These are phyloP conservation scores for Drosophila acutilabella DNA, from an alignment of 2,888 invertebrate genomes.

Conservation along the genomic window DNA sequence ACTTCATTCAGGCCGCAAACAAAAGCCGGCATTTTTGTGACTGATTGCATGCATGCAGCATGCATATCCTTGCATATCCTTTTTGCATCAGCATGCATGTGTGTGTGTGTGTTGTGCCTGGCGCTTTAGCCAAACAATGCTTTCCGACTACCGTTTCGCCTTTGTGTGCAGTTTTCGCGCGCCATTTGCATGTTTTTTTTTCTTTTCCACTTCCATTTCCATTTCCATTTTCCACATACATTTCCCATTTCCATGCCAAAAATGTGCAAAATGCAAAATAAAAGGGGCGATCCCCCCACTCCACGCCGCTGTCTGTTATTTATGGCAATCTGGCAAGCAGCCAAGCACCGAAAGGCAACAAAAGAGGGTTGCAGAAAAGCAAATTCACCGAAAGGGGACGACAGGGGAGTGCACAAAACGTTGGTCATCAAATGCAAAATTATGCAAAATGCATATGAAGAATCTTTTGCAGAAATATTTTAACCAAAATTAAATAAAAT, in stretches of 20 bases:
- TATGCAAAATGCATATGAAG: constrained; percentile 47
- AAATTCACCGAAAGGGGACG: constrained; percentile 24
- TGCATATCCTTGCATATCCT: constrained; percentile 69
- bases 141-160: constrained; percentile 42
- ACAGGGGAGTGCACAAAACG: constrained; percentile 14
- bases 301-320: constrained; percentile 42
- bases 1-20: constrained; percentile 74
- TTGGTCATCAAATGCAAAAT: constrained; percentile 36
- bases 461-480: constrained; percentile 12
- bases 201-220: constrained; percentile 9
- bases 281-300: constrained; percentile 48
- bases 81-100: constrained; percentile 41
- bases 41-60: constrained; percentile 74
- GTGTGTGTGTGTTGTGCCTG: constrained; percentile 36
- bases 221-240: constrained; percentile 49
- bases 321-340: constrained; percentile 58
- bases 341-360: constrained; percentile 36
- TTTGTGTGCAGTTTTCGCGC: constrained; percentile 58
- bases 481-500: constrained; percentile 8
- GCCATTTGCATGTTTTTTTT: constrained; percentile 74
- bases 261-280: constrained; percentile 63
- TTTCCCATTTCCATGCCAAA: constrained; percentile 62
- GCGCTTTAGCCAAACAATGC: constrained; percentile 74
- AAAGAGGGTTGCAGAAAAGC: constrained; percentile 42
- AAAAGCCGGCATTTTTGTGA: constrained; percentile 76